Conservation (phyloP, 2,888 invertebrate genomes). For the Agrotis segetum region DNA sequence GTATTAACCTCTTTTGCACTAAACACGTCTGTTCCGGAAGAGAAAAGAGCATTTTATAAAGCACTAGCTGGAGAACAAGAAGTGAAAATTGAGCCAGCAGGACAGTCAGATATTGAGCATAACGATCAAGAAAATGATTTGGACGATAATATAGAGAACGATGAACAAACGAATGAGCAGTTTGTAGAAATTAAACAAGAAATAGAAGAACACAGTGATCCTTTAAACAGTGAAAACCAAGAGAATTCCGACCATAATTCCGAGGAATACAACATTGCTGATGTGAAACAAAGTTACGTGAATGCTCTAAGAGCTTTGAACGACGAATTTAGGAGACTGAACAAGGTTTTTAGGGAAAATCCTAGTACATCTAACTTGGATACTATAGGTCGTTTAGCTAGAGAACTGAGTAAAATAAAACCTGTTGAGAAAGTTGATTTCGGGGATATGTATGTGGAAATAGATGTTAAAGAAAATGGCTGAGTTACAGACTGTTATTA, state of each 20-base stretch:
- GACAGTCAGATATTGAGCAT: conserved; percentile 1
- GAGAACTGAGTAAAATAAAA: conserved; percentile 69
- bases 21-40: conserved; percentile 26
- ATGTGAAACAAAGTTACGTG: conserved; percentile 31
- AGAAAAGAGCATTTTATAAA: conserved; percentile 40
- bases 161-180: conserved; percentile 10
- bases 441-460: conserved; percentile 32
- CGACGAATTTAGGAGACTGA: conserved; percentile 70
- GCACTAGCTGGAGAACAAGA: conserved; percentile 56
- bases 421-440: conserved; percentile 54
- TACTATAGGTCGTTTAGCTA: conserved; percentile 67
- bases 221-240: conserved; percentile 29
- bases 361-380: conserved; percentile 67
- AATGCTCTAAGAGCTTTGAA: conserved; percentile 63
- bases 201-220: conserved; percentile 32
- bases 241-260: not conserved
- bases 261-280: not conserved
- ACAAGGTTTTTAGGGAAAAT: conserved; percentile 68
- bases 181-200: conserved; percentile 45
- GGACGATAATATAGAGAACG: conserved; percentile 16
- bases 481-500: conserved; percentile 8
- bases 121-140: conserved; percentile 8
- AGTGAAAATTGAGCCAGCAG: conserved; percentile 21
- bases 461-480: conserved; percentile 8
- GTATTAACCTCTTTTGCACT: conserved; percentile 43